These are phyloP conservation scores for Glossosoma conforme DNA, from an alignment of 1,140 invertebrate genomes.

Conservation along the genomic window DNA sequence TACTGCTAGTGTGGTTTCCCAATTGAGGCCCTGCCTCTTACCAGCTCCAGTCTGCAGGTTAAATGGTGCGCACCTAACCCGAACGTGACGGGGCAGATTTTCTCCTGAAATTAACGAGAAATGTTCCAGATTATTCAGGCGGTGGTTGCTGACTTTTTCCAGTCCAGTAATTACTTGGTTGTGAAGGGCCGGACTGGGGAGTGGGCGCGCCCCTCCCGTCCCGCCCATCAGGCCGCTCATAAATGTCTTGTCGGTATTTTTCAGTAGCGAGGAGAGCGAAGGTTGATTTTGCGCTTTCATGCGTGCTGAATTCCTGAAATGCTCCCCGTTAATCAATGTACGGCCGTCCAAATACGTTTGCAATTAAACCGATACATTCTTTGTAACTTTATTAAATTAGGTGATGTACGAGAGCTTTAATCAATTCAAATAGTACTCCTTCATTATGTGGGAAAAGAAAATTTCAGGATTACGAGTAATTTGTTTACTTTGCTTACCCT, in stretches of 20 bases:
- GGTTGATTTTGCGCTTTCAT: slow-evolving; percentile 19
- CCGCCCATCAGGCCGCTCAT: slow-evolving; percentile 11
- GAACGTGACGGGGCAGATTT: slow-evolving; percentile 32
- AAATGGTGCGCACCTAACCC: slow-evolving; percentile 31
- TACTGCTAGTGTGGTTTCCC: too few relatives aligned
- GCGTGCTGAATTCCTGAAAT: slow-evolving; percentile 9
- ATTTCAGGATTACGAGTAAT: too few relatives aligned
- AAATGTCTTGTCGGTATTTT: slow-evolving; percentile 29
- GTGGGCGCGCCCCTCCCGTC: too few relatives aligned
- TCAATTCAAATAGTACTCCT: too few relatives aligned
- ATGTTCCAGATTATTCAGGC: slow-evolving; percentile 29
- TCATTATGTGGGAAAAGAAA: too few relatives aligned
- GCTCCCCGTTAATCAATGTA: slow-evolving; percentile 4
- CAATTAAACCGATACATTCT: slow-evolving; percentile 7
- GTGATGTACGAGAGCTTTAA: too few relatives aligned
- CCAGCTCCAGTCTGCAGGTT: slow-evolving; percentile 22
- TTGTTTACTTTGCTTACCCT: too few relatives aligned
- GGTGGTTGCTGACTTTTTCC: slow-evolving; percentile 28
- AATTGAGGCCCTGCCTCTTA: slow-evolving; percentile 13
- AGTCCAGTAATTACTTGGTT: slow-evolving; percentile 29
- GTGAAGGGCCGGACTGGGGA: slow-evolving; percentile 17
- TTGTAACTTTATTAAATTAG: too few relatives aligned
- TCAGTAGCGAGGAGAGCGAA: slow-evolving; percentile 9
- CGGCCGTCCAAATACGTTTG: not conserved
- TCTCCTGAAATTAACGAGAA: slow-evolving; percentile 32